Percentiles rank a stretch among this genome's conserved stretches.
These are phyloP conservation scores for Prorops nasuta DNA, from an alignment of 1,140 invertebrate species.

Conservation along the genomic window DNA sequence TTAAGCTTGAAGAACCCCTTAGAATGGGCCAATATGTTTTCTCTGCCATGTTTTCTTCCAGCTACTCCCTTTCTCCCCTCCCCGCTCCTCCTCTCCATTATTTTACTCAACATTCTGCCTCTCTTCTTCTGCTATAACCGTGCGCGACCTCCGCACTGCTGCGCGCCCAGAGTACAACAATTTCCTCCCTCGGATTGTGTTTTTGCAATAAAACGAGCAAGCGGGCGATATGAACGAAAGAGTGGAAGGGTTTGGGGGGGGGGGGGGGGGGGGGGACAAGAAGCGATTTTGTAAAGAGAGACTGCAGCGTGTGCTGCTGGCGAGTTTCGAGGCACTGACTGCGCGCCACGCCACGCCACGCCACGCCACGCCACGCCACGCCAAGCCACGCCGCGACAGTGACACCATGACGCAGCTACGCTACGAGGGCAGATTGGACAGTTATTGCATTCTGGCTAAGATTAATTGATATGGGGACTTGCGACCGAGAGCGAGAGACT, in stretches of 20 bases:
- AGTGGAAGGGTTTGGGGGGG: not conserved
- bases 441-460: conserved; percentile 59
- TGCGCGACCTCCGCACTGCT: too few relatives aligned
- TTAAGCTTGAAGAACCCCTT: conserved; percentile 42
- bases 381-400: conserved; percentile 7
- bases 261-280: too few relatives aligned
- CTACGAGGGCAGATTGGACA: conserved; percentile 53
- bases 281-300: too few relatives aligned
- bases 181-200: too few relatives aligned
- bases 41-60: conserved; percentile 9
- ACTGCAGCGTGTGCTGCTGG: too few relatives aligned
- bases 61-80: not conserved
- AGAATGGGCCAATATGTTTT: conserved; percentile 53
- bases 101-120: too few relatives aligned
- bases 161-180: too few relatives aligned
- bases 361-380: too few relatives aligned
- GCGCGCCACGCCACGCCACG: too few relatives aligned
- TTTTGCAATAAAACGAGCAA: too few relatives aligned
- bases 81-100: not conserved
- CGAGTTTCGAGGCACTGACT: conserved; percentile 44
- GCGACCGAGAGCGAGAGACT: conserved; percentile 20
- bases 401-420: conserved; percentile 50
- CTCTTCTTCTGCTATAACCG: too few relatives aligned
- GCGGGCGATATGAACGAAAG: too few relatives aligned
- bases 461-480: conserved; percentile 52